These are phyloP conservation scores for Gambusia holbrooki DNA, from an alignment of 2,113 vertebrate genomes.

Conservation along the genomic window DNA sequence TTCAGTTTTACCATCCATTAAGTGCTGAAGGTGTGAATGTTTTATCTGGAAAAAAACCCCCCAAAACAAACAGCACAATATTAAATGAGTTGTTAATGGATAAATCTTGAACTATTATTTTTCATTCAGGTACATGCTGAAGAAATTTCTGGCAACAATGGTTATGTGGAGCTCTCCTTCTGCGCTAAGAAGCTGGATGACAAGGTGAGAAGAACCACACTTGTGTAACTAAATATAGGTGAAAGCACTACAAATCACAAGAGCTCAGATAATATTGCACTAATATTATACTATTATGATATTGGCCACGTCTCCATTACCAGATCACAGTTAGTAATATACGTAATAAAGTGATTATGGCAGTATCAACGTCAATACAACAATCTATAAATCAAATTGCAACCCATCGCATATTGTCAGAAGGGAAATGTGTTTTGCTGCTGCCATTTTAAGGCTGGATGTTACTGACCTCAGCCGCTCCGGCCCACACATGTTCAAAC, in stretches of 20 bases:
- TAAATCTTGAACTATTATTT: constrained; percentile 7
- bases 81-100: constrained; percentile 8
- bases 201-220: constrained; percentile 82
- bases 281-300: constrained; percentile 7
- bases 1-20: not conserved
- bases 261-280: constrained; percentile 8
- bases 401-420: not conserved
- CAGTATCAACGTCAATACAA: not conserved
- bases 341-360: not conserved
- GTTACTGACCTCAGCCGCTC: constrained; percentile 44
- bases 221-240: constrained; percentile 17
- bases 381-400: not conserved
- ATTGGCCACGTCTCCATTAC: no score
- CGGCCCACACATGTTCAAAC: constrained; percentile 42
- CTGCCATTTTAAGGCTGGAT: constrained; percentile 21
- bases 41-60: not conserved
- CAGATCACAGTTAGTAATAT: not conserved
- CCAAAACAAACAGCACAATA: not conserved
- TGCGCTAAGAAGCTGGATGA: constrained; percentile 92
- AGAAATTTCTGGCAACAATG: constrained; percentile 94
- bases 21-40: not conserved
- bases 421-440: not conserved
- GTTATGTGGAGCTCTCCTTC: constrained; percentile 91
- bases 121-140: constrained; percentile 87
- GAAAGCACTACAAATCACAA: not conserved